These are phyloP conservation scores for Odobenus rosmarus DNA, from an alignment of 2,113 vertebrate species.

Conservation along the genomic window DNA sequence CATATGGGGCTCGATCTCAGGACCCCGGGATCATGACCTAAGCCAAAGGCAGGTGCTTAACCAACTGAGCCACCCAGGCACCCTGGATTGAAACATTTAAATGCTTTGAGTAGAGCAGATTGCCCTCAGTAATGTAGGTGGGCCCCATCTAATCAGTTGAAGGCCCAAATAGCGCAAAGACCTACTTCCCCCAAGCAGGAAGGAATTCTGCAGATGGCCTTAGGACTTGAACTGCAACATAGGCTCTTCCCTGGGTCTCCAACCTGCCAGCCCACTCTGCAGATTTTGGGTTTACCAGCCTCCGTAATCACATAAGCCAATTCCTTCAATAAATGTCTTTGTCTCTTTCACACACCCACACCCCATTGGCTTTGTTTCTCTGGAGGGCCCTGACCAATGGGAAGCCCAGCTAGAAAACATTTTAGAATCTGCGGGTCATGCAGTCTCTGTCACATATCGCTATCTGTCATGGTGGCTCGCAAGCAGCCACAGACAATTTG, in stretches of 20 bases:
- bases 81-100: background rate
- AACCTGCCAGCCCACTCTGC: background rate
- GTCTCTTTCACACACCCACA: background rate
- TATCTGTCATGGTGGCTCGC: rapidly evolving
- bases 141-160: background rate
- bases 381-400: background rate
- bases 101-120: background rate
- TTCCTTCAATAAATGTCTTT: background rate
- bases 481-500: background rate
- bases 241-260: background rate
- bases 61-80: too few relatives aligned
- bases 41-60: too few relatives aligned
- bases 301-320: background rate
- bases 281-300: background rate
- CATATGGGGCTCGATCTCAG: too few relatives aligned
- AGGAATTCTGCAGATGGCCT: background rate
- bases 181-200: background rate
- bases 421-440: rapidly evolving
- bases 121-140: background rate
- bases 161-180: background rate
- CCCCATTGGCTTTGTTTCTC: background rate
- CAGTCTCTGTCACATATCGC: too few relatives aligned
- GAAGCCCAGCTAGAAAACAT: background rate
- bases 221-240: background rate
- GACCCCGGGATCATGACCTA: too few relatives aligned